Evolutionary conservation across 2,113 vertebrate genomes (phyloP).

Genomic region (Sorex fumeus): DNA sequence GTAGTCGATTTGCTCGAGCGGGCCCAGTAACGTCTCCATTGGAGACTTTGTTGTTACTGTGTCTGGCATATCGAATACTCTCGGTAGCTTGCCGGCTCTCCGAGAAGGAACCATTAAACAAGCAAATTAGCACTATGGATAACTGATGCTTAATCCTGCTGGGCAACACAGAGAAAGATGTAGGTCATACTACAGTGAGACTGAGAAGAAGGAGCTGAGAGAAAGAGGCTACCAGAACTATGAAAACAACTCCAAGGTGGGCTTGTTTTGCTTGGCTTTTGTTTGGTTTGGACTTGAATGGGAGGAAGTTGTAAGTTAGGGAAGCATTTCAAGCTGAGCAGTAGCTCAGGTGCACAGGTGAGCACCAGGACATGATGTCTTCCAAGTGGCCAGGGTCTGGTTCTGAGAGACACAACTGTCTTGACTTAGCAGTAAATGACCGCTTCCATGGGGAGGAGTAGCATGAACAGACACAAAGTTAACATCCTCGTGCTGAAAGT

Average conservation of each 20-base stretch:
- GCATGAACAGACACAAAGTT: background rate
- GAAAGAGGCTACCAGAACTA: background rate
- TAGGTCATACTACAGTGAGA: background rate
- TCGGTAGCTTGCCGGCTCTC: no score
- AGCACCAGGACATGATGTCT: background rate
- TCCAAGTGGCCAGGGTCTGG: background rate
- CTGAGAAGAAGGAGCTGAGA: background rate
- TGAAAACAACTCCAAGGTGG: background rate
- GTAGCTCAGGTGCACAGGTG: rapidly evolving
- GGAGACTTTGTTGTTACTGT: no score
- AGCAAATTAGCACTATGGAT: background rate
- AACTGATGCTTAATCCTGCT: background rate
- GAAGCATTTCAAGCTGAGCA: no score
- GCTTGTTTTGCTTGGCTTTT: background rate
- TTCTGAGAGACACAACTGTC: background rate
- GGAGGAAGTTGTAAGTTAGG: background rate
- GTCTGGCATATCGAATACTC: no score
- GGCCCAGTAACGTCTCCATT: no score
- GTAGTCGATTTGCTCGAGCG: no score
- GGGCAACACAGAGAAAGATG: background rate
- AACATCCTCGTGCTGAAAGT: no score
- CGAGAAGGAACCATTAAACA: background rate
- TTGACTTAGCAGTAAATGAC: background rate
- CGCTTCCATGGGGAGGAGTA: background rate
- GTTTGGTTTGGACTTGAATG: background rate